Evolutionary conservation across 2,113 vertebrate species (phyloP).

Genomic region (Centropus unirufus): DNA sequence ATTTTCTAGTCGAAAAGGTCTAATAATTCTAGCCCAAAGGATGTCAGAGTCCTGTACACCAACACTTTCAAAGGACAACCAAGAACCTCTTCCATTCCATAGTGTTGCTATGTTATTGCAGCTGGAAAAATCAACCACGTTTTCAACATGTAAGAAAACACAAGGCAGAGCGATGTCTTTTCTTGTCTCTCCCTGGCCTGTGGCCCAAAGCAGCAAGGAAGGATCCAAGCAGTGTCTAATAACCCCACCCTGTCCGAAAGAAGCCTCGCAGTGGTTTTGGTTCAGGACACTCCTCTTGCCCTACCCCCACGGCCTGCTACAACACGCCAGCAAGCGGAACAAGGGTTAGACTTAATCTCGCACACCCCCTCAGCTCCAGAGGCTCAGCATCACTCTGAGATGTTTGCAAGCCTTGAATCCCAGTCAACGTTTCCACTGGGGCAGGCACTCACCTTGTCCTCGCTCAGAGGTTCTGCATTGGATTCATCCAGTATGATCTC

Average conservation of each 20-base stretch:
- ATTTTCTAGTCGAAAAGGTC: background rate
- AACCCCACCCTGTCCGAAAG: background rate
- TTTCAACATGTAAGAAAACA: conserved; percentile 8
- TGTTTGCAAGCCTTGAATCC: background rate
- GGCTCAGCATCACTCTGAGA: background rate
- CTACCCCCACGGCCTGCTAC: conserved; percentile 10
- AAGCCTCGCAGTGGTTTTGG: background rate
- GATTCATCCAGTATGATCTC: conserved; percentile 98
- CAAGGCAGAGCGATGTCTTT: conserved; percentile 20
- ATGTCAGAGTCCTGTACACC: background rate
- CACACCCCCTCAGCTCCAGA: background rate
- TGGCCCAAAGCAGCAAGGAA: conserved; percentile 24
- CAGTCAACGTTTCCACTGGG: background rate
- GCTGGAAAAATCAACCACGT: conserved; percentile 10
- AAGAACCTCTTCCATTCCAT: background rate
- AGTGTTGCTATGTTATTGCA: background rate
- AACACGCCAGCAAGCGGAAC: background rate
- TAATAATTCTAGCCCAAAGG: background rate
- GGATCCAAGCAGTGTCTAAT: conserved; percentile 24
- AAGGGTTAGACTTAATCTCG: background rate
- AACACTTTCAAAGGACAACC: background rate
- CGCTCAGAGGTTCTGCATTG: conserved; percentile 93
- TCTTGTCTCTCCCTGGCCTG: conserved; percentile 17
- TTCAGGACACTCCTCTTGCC: background rate
- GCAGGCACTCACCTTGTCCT: conserved; percentile 88